Base-by-base conservation (phyloP, 2,888 invertebrate species). In the Biston stratarius region DNA sequence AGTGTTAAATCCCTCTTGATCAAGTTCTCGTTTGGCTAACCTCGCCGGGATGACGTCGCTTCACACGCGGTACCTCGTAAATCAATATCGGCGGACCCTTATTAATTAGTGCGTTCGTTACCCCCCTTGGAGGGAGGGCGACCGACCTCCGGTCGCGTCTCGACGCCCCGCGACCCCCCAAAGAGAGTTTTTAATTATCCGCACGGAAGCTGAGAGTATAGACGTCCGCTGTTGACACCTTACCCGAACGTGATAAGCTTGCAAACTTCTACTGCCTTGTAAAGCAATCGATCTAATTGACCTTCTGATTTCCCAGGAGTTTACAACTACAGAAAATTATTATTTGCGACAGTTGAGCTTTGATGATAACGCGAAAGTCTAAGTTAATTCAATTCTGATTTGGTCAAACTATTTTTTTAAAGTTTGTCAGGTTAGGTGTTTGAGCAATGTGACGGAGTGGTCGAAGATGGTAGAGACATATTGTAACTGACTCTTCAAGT, bases 21-120 rank as follows among this genome's bases (percentile, higher is more conserved):
- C 45, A 57, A 45, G 44, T 34, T 57, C 45, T 34, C 45, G 42
- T 56, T 44, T 24, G 33, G 38, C 44, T 61, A 62, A 59, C 59
- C 53, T 61, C 55, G 52, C 34, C 52, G 52, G 33, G 48, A 58
- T 62, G 62, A 59, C 53, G 62, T 48, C 58, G 63, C 63, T 49
- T 53, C 67, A 68, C 63, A 68, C 67, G 67, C 59, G 83, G 82
- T 78, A 79, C 88, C 84, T 87, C 90, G 90, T 92, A 90, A 93
- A 93, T 93, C 92, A 92, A 93, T 93, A 93, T 92, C 90, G 90
- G 83, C 90, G 88, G 91, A 90, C 92, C 92, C 91, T 91, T 91
- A 92, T 92, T 93, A 93, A 93, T 93, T 93, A 92, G 92, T 91
- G 91, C 91, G 92, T 92, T 91, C 89, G 86, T 84, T 84, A 84